Conservation (phyloP, 2,888 invertebrate genomes). For the Hipparchia sbordonii region DNA sequence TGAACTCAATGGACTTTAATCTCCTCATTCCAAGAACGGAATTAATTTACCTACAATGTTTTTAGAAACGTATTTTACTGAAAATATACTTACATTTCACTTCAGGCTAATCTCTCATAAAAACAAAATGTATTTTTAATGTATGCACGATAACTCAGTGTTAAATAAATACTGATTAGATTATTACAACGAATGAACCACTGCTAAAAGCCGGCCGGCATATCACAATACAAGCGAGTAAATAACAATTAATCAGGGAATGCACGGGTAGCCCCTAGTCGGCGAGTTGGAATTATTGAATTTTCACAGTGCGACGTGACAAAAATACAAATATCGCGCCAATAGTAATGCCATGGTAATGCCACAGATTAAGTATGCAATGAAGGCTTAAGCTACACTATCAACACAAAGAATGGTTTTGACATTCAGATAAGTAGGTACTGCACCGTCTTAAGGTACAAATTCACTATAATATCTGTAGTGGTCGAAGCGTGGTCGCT, state of each 20-base stretch:
- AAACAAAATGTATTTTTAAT: not conserved
- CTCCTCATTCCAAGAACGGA: not conserved
- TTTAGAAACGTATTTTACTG: not conserved
- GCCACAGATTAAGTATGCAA: not conserved
- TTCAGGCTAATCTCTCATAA: not conserved
- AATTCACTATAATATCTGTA: too few species aligned
- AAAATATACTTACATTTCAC: conserved; percentile 6
- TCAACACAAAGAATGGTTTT: not conserved
- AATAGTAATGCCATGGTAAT: not conserved
- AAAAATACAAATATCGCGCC: conserved; percentile 15
- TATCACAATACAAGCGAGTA: not conserved
- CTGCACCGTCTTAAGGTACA: too few species aligned
- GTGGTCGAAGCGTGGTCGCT: too few species aligned
- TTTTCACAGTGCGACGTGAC: conserved; percentile 3
- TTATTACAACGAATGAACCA: not conserved
- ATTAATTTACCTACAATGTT: not conserved
- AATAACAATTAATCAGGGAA: not conserved
- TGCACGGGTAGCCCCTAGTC: too few species aligned
- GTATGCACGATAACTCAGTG: not conserved
- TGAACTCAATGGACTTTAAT: not conserved
- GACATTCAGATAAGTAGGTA: not conserved
- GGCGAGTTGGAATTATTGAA: conserved; percentile 7
- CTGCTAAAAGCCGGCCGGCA: conserved; percentile 5
- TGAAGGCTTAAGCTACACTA: not conserved
- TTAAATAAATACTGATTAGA: conserved; percentile 1